phyloP scores from a whole-genome alignment of 2,888 invertebrate genomes.

The Laothoe populi region DNA sequence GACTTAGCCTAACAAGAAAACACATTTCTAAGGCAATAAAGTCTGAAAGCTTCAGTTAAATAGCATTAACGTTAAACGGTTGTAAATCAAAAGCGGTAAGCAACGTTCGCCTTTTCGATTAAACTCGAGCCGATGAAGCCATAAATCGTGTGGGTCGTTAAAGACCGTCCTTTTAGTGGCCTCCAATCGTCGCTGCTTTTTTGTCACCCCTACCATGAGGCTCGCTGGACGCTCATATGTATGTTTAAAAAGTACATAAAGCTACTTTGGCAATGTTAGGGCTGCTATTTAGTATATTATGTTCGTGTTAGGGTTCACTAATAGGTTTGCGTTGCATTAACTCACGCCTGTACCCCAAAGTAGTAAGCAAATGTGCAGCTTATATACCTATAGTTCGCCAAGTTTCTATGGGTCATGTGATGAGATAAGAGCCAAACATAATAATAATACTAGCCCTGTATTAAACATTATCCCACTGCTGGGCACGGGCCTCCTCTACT shows the following conservation, averaged over 20 bases:
- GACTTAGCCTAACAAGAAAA: neutral
- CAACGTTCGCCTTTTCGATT: constrained; percentile 41
- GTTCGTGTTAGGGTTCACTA: neutral
- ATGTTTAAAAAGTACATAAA: neutral
- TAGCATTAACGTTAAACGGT: constrained; percentile 27
- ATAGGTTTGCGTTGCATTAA: too few species aligned
- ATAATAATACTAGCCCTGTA: too few species aligned
- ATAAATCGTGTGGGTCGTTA: constrained; percentile 43
- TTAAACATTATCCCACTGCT: too few species aligned
- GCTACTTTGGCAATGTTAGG: neutral
- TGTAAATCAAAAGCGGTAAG: constrained; percentile 39
- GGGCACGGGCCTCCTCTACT: too few species aligned
- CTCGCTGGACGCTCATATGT: constrained; percentile 3
- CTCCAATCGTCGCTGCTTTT: constrained; percentile 36
- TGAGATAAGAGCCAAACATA: too few species aligned
- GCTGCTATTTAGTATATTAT: neutral
- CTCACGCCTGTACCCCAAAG: too few species aligned
- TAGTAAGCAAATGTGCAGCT: too few species aligned
- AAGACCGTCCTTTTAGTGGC: constrained; percentile 31
- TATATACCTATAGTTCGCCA: too few species aligned
- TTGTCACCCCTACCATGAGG: constrained; percentile 31
- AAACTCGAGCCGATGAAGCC: constrained; percentile 40
- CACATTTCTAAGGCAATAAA: neutral
- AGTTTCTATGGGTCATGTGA: too few species aligned
- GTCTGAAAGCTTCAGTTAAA: constrained; percentile 8